These are phyloP conservation scores for Moxostoma hubbsi DNA, from an alignment of 2,797 vertebrate species.

Conservation along the genomic window DNA sequence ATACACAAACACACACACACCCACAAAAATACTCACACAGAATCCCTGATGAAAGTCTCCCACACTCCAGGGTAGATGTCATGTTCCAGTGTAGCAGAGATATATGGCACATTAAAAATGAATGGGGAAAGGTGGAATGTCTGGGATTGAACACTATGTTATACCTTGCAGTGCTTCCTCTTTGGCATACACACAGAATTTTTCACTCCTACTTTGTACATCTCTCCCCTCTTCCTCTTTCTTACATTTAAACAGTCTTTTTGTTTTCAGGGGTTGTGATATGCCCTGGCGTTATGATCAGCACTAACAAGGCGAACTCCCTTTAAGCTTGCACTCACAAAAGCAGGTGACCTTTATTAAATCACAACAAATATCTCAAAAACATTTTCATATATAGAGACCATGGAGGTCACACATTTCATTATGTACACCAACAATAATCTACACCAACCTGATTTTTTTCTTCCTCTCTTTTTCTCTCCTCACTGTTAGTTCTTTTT, in stretches of 20 bases:
- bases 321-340: conserved; percentile 32
- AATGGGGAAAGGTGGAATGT: conserved; percentile 38
- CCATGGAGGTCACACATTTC: conserved; percentile 31
- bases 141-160: conserved; percentile 31
- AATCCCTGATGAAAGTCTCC: conserved; percentile 41
- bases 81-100: conserved; percentile 42
- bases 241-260: conserved; percentile 41
- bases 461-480: neutral
- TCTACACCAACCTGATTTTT: neutral
- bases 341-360: conserved; percentile 43
- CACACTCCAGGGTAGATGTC: conserved; percentile 44
- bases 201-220: conserved; percentile 15
- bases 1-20: conserved; percentile 31
- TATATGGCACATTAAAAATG: conserved; percentile 55
- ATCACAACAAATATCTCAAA: conserved; percentile 40
- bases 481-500: conserved; percentile 6
- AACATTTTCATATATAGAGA: conserved; percentile 38
- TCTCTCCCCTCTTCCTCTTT: neutral
- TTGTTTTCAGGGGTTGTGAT: conserved; percentile 37
- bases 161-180: conserved; percentile 14
- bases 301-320: conserved; percentile 14
- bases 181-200: conserved; percentile 12
- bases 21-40: conserved; percentile 50
- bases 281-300: conserved; percentile 44
- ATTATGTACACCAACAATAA: conserved; percentile 42